Evolutionary conservation across 2,113 vertebrate species (phyloP).

Genomic region (Laticauda laticaudata): DNA sequence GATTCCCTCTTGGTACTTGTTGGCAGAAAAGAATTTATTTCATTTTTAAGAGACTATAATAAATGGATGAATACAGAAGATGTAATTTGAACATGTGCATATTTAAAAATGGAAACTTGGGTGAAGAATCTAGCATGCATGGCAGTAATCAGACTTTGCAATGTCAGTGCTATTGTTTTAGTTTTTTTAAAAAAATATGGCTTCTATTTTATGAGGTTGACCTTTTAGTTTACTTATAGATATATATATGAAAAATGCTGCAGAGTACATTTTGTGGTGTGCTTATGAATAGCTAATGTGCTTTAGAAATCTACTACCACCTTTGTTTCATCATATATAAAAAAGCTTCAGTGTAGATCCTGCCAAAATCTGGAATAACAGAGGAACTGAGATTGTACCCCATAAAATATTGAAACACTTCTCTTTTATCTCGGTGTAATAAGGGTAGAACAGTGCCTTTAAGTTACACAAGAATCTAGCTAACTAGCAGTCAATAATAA

Average conservation of each 20-base stretch:
- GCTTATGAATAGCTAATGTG: not conserved
- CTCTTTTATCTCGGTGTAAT: not conserved
- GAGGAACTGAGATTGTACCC: not conserved
- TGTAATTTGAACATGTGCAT: not conserved
- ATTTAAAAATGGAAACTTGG: not conserved
- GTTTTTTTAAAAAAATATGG: not conserved
- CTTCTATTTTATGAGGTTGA: not conserved
- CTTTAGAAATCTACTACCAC: not conserved
- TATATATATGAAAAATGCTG: not conserved
- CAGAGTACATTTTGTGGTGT: not conserved
- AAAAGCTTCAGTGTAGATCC: not conserved
- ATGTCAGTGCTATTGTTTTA: not conserved
- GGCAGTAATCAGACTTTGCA: not conserved
- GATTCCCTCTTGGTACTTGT: not conserved
- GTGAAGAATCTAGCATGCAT: not conserved
- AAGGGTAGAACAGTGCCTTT: not conserved
- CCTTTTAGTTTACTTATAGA: not conserved
- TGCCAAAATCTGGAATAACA: not conserved
- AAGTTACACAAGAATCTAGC: not conserved
- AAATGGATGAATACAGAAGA: not conserved
- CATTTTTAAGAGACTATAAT: not conserved
- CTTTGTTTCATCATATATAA: not conserved
- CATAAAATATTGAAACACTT: not conserved
- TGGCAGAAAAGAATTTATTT: not conserved
- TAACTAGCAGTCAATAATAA: not conserved